A percentile compares a stretch with the other conserved stretches of the same genome.
Conservation (phyloP, 2,113 vertebrate genomes). For the Saguinus midas region DNA sequence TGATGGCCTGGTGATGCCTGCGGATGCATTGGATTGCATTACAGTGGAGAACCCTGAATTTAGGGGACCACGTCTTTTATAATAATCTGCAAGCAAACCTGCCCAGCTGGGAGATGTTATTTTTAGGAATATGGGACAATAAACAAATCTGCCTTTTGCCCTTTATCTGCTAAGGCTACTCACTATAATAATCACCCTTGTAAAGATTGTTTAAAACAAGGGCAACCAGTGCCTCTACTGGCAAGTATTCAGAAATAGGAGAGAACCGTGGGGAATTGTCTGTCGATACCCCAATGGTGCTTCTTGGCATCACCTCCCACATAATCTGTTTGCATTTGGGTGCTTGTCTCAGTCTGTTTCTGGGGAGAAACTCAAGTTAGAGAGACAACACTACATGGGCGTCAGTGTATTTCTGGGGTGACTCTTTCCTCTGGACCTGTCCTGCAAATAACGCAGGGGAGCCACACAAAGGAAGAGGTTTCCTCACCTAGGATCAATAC, state of each 20-base stretch:
- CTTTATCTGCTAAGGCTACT: background rate
- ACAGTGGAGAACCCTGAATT: background rate
- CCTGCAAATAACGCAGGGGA: background rate
- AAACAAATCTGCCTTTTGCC: background rate
- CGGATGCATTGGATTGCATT: background rate
- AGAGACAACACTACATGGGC: background rate
- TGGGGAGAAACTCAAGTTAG: background rate
- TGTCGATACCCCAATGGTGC: background rate
- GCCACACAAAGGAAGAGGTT: background rate
- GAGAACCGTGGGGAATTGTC: background rate
- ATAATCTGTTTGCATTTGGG: background rate
- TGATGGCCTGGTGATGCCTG: background rate
- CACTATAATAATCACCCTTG: background rate
- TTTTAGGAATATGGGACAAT: background rate
- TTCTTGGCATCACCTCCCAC: background rate
- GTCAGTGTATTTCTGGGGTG: background rate
- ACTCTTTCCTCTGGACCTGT: background rate
- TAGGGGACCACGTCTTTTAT: background rate
- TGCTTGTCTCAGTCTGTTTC: background rate
- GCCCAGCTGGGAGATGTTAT: background rate
- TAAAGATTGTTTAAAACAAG: background rate
- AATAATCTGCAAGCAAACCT: background rate
- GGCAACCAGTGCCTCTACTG: background rate
- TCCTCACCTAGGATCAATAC: background rate
- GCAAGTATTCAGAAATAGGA: background rate